These are phyloP conservation scores for Scartelaos histophorus DNA, from an alignment of 2,113 vertebrate genomes.

Conservation along the genomic window DNA sequence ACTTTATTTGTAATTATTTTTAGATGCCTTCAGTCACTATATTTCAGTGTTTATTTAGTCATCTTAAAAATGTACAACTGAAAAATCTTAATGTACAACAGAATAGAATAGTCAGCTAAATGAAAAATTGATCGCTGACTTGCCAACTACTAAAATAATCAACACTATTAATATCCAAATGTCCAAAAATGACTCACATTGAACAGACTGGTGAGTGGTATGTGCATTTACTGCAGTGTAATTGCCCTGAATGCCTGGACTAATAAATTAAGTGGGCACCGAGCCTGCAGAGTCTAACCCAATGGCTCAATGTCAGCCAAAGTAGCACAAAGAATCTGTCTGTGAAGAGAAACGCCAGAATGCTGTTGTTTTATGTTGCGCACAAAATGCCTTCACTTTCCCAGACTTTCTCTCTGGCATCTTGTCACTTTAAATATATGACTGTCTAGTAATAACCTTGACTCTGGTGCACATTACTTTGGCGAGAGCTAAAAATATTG, in stretches of 20 bases:
- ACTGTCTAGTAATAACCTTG: constrained; percentile 32
- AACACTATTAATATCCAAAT: constrained; percentile 5
- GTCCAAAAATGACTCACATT: constrained; percentile 24
- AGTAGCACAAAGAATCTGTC: constrained; percentile 40
- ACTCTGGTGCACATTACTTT: constrained; percentile 21
- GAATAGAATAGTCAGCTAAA: too few species aligned
- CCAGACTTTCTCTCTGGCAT: constrained; percentile 11
- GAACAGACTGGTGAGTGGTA: constrained; percentile 35
- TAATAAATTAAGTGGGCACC: constrained; percentile 66
- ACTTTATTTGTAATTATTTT: too few species aligned
- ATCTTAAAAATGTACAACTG: too few species aligned
- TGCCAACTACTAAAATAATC: too few species aligned
- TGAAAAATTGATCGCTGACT: too few species aligned
- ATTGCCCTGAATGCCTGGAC: constrained; percentile 28
- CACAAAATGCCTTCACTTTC: constrained; percentile 18
- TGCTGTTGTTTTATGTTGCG: constrained; percentile 1
- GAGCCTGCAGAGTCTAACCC: constrained; percentile 37
- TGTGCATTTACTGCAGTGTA: constrained; percentile 1
- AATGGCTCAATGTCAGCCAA: constrained; percentile 57
- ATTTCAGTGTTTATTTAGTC: too few species aligned
- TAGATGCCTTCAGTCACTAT: too few species aligned
- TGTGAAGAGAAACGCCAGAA: constrained; percentile 20
- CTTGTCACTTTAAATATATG: constrained; percentile 20
- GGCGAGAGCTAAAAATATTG: constrained; percentile 18
- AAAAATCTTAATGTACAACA: too few species aligned